Evolutionary conservation across 2,888 invertebrate species (phyloP), one percentile per base, ranked within the genome.

Genomic region (Parnassius orleans): DNA sequence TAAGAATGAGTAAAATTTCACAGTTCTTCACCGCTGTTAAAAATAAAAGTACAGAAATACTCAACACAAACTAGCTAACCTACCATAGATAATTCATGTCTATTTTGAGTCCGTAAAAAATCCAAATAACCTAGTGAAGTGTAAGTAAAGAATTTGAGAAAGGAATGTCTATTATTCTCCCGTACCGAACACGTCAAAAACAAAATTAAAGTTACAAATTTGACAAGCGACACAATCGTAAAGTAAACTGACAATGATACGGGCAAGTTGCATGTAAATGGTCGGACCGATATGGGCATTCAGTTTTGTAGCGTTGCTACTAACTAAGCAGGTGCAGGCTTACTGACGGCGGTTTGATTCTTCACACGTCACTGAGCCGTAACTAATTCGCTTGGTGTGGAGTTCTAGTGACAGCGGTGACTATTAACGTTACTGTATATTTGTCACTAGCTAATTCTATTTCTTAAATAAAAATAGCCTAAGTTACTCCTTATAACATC

Each of bases 261-360:
- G 66, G 60, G 67, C 61, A 66, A 62, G 62, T 66, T 64, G 63
- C 69, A 76, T 78, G 78, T 76, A 77, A 79, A 75, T 66, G 66
- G 63, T 60, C 50, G 68, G 64, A 19, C 53, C 52, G 59, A 59
- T 52, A 47, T 53, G 52, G 59, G 46, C 52, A 51, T 46, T 48
- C 50, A 24, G 47, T 55, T 47, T 47, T 59, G 59, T 59, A 46
- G n/a, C n/a, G 44, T n/a, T n/a, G 24, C 55, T n/a, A 9, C 44
- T 52, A 54, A 58, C 63, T 72, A 73, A 74, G 83, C 88, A 87
- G 87, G 88, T 88, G 87, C 71, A 76, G 69, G 81, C 80, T 76
- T 76, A 71, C 73, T 77, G 81, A 75, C 73, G 72, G 72, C 73
- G 73, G 73, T 64, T 65, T 67, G 74, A 70, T 69, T 70, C 75